Conservation (phyloP, 2,797 vertebrate species). For the Loriculus beryllinus region DNA sequence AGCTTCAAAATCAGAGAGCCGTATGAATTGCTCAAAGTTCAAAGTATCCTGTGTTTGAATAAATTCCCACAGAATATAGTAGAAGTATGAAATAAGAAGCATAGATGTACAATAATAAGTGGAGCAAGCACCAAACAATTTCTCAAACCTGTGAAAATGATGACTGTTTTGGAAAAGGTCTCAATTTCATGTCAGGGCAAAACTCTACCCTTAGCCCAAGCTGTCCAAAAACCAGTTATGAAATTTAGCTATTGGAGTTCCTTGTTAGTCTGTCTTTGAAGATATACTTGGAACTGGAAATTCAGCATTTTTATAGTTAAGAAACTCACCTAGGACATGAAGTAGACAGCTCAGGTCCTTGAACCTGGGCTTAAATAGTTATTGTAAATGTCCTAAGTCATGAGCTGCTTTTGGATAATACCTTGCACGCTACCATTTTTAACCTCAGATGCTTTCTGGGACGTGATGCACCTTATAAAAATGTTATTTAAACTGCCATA, state of each 20-base stretch:
- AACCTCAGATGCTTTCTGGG: slow-evolving; percentile 37
- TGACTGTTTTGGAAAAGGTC: not conserved
- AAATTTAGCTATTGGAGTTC: not conserved
- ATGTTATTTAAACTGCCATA: slow-evolving; percentile 15
- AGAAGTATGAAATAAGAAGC: not conserved
- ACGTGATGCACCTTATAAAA: not conserved
- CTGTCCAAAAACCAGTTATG: not conserved
- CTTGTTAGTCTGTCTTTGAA: not conserved
- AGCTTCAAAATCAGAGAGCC: slow-evolving; percentile 22
- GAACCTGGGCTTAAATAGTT: not conserved
- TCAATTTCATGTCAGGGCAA: slow-evolving; percentile 10
- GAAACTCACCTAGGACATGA: slow-evolving; percentile 21
- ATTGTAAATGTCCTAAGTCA: slow-evolving; percentile 20
- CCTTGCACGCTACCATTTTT: not conserved
- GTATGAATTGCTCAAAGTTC: slow-evolving; percentile 14
- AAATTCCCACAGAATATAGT: not conserved
- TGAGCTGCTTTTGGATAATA: not conserved
- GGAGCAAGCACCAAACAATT: not conserved
- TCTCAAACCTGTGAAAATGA: not conserved
- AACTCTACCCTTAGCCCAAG: not conserved
- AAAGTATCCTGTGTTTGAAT: not conserved
- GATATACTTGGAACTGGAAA: not conserved
- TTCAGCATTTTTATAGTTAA: slow-evolving; percentile 12
- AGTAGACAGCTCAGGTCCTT: not conserved
- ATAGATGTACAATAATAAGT: not conserved